These are phyloP conservation scores for Teleogryllus oceanicus DNA, from an alignment of 2,888 invertebrate species.

Conservation along the genomic window DNA sequence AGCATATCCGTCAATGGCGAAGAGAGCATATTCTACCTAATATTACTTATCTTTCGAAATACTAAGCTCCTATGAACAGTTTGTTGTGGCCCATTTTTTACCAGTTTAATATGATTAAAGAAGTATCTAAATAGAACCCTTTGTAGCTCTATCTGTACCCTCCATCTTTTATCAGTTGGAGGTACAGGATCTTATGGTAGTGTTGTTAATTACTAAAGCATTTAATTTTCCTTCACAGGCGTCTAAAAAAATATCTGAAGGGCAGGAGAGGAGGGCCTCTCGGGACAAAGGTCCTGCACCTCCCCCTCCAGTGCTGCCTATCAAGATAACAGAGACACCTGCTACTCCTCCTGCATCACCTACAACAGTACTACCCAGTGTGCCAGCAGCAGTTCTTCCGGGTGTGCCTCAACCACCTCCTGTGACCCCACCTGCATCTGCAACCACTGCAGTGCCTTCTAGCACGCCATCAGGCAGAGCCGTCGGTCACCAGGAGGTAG, in stretches of 20 bases:
- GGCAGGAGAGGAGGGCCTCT: slow-evolving; percentile 54
- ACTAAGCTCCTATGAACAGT: too few species aligned
- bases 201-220: too few species aligned
- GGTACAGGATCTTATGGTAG: too few species aligned
- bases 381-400: slow-evolving; percentile 34
- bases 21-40: too few species aligned
- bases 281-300: slow-evolving; percentile 79
- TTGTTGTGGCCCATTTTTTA: too few species aligned
- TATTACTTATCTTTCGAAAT: too few species aligned
- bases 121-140: too few species aligned
- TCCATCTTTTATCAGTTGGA: too few species aligned
- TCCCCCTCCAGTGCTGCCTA: slow-evolving; percentile 54
- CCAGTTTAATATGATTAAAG: too few species aligned
- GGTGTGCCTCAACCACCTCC: slow-evolving; percentile 35
- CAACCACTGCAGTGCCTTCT: neutral
- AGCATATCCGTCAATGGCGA: too few species aligned
- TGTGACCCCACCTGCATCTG: slow-evolving; percentile 43
- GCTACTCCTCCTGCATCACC: slow-evolving; percentile 23
- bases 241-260: slow-evolving; percentile 43
- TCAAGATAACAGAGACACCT: slow-evolving; percentile 35
- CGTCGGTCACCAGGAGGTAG: neutral
- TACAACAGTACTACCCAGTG: slow-evolving; percentile 31
- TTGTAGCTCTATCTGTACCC: too few species aligned
- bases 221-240: neutral
- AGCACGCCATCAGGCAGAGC: too few species aligned